These are phyloP conservation scores for Protobothrops flavoviridis DNA, from an alignment of 2,113 vertebrate species.

Conservation along the genomic window DNA sequence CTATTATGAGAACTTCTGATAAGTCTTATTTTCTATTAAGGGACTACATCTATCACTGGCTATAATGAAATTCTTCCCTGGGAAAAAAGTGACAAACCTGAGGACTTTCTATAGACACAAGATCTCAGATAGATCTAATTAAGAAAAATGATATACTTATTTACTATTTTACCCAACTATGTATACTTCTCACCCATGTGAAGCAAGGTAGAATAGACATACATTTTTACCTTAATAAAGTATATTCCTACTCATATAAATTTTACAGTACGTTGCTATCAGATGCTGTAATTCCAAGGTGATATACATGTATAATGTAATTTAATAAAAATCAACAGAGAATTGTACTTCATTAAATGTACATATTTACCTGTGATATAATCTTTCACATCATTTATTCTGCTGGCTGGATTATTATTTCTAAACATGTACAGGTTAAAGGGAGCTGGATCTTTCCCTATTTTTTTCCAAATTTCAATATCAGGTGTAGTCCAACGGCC, in stretches of 20 bases:
- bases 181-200: not conserved
- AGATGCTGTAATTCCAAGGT: slow-evolving; percentile 12
- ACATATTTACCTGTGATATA: slow-evolving; percentile 90
- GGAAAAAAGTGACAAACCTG: slow-evolving; percentile 27
- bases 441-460: slow-evolving; percentile 88
- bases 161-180: not conserved
- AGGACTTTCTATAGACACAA: slow-evolving; percentile 31
- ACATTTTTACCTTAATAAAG: not conserved
- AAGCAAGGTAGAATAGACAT: slow-evolving; percentile 7
- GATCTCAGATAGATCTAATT: not conserved
- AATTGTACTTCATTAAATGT: not conserved
- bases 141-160: not conserved
- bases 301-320: not conserved
- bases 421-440: slow-evolving; percentile 99
- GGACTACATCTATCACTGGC: slow-evolving; percentile 33
- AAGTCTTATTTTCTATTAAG: slow-evolving; percentile 57
- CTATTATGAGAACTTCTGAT: slow-evolving; percentile 45
- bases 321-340: not conserved
- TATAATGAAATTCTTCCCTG: slow-evolving; percentile 48
- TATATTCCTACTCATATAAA: not conserved
- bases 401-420: slow-evolving; percentile 97
- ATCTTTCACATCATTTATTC: slow-evolving; percentile 91
- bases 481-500: slow-evolving; percentile 95
- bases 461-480: slow-evolving; percentile 86
- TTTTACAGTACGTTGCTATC: not conserved